phyloP scores from a whole-genome alignment of 2,797 vertebrate genomes.

The Fratercula arctica region DNA sequence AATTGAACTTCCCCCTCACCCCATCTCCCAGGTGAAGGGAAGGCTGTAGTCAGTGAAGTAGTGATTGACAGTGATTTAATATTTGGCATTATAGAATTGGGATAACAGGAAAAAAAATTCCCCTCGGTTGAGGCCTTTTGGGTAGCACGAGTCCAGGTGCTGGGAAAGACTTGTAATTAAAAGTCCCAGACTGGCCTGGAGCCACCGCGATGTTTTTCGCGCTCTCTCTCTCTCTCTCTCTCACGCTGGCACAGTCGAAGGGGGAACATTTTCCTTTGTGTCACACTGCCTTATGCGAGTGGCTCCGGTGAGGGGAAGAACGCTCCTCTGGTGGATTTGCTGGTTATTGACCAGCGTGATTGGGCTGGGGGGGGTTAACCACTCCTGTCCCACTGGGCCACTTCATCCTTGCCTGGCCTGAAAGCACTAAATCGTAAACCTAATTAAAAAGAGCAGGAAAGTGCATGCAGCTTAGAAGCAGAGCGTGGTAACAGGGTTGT shows the following conservation, averaged over 20 bases:
- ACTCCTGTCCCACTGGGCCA: background rate
- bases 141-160: background rate
- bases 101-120: background rate
- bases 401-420: background rate
- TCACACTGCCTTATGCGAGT: background rate
- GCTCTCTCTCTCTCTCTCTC: background rate
- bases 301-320: background rate
- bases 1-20: background rate
- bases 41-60: background rate
- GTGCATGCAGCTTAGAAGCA: background rate
- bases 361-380: background rate
- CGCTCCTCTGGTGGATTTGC: background rate
- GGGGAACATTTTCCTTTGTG: background rate
- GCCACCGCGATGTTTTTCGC: background rate
- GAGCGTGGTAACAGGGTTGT: fast-evolving
- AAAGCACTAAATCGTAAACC: background rate
- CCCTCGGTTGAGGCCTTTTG: background rate
- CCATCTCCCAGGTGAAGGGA: background rate
- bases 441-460: background rate
- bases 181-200: slow-evolving; percentile 4
- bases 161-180: slow-evolving; percentile 12
- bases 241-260: background rate
- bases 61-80: background rate
- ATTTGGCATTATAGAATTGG: background rate
- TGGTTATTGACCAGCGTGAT: background rate